Percentiles rank a stretch among this genome's conserved stretches.
Conservation (phyloP, 2,113 vertebrate genomes). For the Haplotaxodon microlepis region DNA sequence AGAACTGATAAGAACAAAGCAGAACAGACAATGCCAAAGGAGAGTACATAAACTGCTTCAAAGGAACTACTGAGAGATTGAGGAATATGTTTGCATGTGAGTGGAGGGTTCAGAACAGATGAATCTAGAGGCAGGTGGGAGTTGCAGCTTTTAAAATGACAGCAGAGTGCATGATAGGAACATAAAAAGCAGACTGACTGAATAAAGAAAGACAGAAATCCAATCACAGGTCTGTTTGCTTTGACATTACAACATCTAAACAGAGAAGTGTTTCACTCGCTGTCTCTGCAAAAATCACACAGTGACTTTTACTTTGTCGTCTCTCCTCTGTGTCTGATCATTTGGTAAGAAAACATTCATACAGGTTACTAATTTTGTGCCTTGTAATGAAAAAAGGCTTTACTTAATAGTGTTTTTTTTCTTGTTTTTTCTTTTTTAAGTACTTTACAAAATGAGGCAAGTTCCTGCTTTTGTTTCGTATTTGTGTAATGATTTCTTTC, state of each 20-base stretch:
- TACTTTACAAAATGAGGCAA: no score
- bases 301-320: neutral
- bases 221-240: neutral
- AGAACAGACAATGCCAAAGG: neutral
- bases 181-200: neutral
- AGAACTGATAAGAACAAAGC: neutral
- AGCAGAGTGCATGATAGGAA: neutral
- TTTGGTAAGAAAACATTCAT: neutral
- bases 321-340: neutral
- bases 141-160: neutral
- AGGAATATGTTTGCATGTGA: neutral
- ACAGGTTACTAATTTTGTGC: neutral
- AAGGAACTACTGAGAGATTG: neutral
- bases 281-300: neutral
- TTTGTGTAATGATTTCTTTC: no score
- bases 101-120: neutral
- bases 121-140: neutral
- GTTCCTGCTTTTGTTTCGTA: no score
- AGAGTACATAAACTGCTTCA: neutral
- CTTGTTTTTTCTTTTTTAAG: no score
- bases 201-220: neutral
- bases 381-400: fast-evolving
- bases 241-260: neutral
- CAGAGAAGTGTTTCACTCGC: neutral
- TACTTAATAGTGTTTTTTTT: neutral